phyloP scores from a whole-genome alignment of 1,140 invertebrate species.

The Pachypsylla venusta region DNA sequence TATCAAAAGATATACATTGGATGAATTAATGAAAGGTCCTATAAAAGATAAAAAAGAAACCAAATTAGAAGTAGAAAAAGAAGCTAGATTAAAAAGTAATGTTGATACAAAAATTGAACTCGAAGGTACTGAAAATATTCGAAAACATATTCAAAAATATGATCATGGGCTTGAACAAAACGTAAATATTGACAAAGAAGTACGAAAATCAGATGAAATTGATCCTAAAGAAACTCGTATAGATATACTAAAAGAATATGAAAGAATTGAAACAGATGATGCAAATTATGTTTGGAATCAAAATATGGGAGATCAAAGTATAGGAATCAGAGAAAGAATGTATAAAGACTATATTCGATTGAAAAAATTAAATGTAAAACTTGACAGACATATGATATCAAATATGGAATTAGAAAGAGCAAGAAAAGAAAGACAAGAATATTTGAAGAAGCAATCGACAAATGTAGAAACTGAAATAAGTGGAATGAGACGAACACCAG shows the following conservation, averaged over 20 bases:
- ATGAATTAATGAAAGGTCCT: not conserved
- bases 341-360: not conserved
- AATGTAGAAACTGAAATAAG: not conserved
- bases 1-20: not conserved
- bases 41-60: not conserved
- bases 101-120: not conserved
- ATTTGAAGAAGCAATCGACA: not conserved
- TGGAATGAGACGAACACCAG: not conserved
- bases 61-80: not conserved
- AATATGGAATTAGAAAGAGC: not conserved
- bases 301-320: not conserved
- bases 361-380: not conserved
- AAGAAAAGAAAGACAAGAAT: not conserved
- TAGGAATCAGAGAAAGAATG: not conserved
- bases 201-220: not conserved
- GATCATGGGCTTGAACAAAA: not conserved
- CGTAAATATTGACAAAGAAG: not conserved
- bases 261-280: not conserved
- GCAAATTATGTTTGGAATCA: not conserved
- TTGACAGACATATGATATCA: not conserved
- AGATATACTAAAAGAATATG: not conserved
- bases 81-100: not conserved
- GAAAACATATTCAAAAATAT: not conserved
- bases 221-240: not conserved
- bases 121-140: not conserved